Conservation (phyloP, 2,888 invertebrate species). For the Orchesella flavescens region DNA sequence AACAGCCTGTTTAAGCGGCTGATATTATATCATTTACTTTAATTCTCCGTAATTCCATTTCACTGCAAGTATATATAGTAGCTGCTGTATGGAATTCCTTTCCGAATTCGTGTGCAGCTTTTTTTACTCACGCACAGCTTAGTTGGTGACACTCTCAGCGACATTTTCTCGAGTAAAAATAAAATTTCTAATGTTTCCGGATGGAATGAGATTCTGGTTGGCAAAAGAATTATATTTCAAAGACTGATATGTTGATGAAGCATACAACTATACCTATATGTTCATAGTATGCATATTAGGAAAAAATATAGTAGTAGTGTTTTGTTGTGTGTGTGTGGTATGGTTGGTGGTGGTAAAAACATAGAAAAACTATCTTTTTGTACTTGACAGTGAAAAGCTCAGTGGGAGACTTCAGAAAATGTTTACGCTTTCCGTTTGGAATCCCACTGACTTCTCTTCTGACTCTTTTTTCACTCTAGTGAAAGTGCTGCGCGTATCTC, state of each 20-base stretch:
- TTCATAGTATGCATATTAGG: neutral
- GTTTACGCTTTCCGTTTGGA: slow-evolving; percentile 52
- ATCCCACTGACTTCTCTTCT: slow-evolving; percentile 46
- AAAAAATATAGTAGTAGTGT: neutral
- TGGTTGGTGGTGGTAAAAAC: neutral
- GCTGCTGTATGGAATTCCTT: no score
- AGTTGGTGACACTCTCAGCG: no score
- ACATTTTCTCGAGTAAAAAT: no score
- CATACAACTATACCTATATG: neutral
- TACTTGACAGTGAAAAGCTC: slow-evolving; percentile 64
- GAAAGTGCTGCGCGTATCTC: slow-evolving; percentile 21
- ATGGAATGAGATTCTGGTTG: slow-evolving; percentile 48
- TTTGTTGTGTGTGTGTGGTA: neutral
- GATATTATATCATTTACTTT: no score
- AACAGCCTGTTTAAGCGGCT: no score
- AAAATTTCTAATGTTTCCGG: slow-evolving; percentile 45
- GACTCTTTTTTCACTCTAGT: neutral
- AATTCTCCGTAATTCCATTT: no score
- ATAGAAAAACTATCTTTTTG: slow-evolving; percentile 58
- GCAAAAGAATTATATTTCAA: slow-evolving; percentile 27
- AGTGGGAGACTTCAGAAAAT: slow-evolving; percentile 62
- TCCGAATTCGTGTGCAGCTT: no score
- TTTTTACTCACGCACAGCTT: no score
- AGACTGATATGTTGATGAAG: slow-evolving; percentile 26
- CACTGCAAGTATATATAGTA: no score